Conservation (phyloP, 2,797 vertebrate genomes). For the Poliocrania exsul region DNA sequence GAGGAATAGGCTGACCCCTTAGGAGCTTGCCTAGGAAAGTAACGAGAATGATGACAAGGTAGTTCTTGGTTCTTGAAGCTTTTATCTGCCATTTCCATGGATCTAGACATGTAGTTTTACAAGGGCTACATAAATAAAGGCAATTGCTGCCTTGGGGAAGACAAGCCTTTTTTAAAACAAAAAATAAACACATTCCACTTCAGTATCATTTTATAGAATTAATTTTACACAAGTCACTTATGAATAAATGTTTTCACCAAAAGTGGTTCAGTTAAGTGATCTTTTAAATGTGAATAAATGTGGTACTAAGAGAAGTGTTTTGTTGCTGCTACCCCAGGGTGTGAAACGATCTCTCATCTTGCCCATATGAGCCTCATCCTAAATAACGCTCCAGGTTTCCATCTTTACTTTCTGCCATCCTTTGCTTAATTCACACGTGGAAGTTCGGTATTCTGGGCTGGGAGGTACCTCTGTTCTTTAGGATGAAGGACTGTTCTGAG, state of each 20-base stretch:
- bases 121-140: not conserved
- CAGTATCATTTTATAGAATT: not conserved
- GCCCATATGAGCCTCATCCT: fast-evolving
- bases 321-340: not conserved
- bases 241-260: not conserved
- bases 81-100: not conserved
- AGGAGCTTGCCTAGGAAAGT: not conserved
- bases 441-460: not conserved
- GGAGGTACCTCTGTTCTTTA: not conserved
- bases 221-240: not conserved
- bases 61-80: not conserved
- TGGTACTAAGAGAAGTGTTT: not conserved
- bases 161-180: not conserved
- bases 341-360: not conserved
- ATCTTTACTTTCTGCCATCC: not conserved
- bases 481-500: not conserved
- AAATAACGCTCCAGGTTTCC: not conserved
- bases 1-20: not conserved
- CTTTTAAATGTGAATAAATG: not conserved
- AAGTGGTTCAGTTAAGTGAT: not conserved
- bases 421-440: fast-evolving
- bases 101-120: not conserved
- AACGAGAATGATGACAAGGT: not conserved
- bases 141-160: not conserved
- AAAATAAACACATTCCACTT: not conserved